Percentiles rank a stretch among this genome's conserved stretches.
Conservation (phyloP, 2,888 invertebrate genomes). For the Gymnoscelis rufifasciata region DNA sequence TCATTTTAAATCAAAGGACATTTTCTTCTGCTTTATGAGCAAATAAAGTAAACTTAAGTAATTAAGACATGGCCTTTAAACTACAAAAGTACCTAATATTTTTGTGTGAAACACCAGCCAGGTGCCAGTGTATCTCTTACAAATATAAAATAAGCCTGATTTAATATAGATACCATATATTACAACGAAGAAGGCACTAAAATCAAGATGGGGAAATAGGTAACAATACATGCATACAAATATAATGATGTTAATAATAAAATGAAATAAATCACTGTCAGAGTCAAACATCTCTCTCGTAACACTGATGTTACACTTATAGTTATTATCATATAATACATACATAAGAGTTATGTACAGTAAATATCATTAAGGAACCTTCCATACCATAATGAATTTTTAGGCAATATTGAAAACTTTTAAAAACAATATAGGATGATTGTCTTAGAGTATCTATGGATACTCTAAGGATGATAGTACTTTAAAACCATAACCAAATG, state of each 20-base stretch:
- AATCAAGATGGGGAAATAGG: constrained; percentile 61
- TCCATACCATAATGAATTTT: constrained; percentile 5
- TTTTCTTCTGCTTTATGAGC: constrained; percentile 44
- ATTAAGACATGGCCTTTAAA: constrained; percentile 51
- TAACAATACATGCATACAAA: constrained; percentile 50
- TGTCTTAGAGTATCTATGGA: too few relatives aligned
- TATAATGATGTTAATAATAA: constrained; percentile 39
- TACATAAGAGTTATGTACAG: constrained; percentile 55
- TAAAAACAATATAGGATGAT: too few relatives aligned
- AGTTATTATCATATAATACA: constrained; percentile 61
- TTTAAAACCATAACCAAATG: too few relatives aligned
- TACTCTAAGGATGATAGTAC: too few relatives aligned
- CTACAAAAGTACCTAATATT: constrained; percentile 24
- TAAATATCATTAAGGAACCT: constrained; percentile 42
- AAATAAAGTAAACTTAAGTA: constrained; percentile 48
- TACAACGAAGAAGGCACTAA: constrained; percentile 66
- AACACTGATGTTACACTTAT: constrained; percentile 74
- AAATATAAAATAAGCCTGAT: constrained; percentile 46
- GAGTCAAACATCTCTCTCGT: constrained; percentile 67
- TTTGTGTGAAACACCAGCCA: neutral
- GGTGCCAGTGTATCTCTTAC: constrained; percentile 35
- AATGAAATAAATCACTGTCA: constrained; percentile 38
- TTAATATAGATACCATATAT: constrained; percentile 40
- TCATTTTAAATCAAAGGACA: constrained; percentile 42
- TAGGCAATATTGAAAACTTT: too few relatives aligned